A percentile compares a stretch with the other conserved stretches of the same genome.
These are phyloP conservation scores for Microtus montanus DNA, from an alignment of 2,113 vertebrate species.

Conservation along the genomic window DNA sequence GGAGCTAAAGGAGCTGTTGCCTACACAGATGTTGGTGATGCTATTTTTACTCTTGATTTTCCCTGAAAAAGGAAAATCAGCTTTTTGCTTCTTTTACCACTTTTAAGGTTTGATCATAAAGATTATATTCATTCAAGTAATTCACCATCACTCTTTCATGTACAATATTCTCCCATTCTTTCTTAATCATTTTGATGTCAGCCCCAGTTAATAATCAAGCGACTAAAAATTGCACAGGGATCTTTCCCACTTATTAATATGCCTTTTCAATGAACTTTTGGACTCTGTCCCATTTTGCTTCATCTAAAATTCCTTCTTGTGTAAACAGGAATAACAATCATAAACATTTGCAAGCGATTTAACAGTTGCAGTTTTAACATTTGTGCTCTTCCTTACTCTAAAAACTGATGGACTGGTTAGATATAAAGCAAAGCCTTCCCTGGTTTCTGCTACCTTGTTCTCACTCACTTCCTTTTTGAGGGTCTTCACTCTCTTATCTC, in stretches of 20 bases:
- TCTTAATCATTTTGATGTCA: neutral
- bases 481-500: neutral
- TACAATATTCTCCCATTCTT: neutral
- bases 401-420: neutral
- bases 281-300: neutral
- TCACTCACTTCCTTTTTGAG: neutral
- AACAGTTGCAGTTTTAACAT: neutral
- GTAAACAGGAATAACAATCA: neutral
- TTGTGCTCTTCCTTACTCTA: neutral
- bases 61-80: neutral
- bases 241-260: too few species aligned
- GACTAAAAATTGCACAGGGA: neutral
- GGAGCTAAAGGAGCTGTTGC: too few species aligned
- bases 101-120: neutral
- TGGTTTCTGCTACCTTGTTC: neutral
- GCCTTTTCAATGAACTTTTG: neutral
- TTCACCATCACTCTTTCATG: neutral
- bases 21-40: too few species aligned
- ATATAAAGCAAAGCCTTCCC: neutral
- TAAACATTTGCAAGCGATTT: neutral
- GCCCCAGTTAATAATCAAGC: neutral
- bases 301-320: neutral
- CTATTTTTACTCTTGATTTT: neutral
- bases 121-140: neutral
- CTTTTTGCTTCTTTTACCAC: neutral